Conservation (phyloP, 2,888 invertebrate species). For the Charanyca ferruginea region DNA sequence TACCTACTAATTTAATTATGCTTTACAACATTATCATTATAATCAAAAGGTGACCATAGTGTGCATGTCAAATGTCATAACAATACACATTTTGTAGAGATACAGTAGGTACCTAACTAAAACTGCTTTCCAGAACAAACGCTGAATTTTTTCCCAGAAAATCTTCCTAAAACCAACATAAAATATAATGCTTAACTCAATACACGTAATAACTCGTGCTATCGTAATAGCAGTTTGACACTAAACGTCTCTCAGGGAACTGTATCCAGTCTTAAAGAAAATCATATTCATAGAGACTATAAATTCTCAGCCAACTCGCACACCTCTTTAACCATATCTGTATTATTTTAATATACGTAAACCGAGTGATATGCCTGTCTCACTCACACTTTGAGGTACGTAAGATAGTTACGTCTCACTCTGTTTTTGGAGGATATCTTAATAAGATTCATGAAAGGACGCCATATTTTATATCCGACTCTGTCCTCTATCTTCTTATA, state of each 20-base stretch:
- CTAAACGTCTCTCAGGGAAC: conserved; percentile 81
- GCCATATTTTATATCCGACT: conserved; percentile 95
- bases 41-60: no score
- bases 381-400: conserved; percentile 60
- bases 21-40: no score
- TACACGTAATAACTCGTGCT: conserved; percentile 58
- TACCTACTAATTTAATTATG: no score
- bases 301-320: conserved; percentile 83
- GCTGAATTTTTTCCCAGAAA: neutral
- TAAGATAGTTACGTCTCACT: conserved; percentile 77
- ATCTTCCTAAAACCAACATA: conserved; percentile 1
- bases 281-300: conserved; percentile 90
- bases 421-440: conserved; percentile 93
- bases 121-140: no score
- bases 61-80: no score
- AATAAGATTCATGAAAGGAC: conserved; percentile 96
- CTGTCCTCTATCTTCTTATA: conserved; percentile 92
- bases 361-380: conserved; percentile 77
- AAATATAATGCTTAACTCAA: conserved; percentile 42
- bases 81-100: no score
- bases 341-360: conserved; percentile 91
- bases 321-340: conserved; percentile 89
- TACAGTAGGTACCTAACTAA: no score
- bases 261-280: conserved; percentile 88
- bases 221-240: conserved; percentile 76